phyloP scores from a whole-genome alignment of 1,140 invertebrate species.

The Lepidurus apus region DNA sequence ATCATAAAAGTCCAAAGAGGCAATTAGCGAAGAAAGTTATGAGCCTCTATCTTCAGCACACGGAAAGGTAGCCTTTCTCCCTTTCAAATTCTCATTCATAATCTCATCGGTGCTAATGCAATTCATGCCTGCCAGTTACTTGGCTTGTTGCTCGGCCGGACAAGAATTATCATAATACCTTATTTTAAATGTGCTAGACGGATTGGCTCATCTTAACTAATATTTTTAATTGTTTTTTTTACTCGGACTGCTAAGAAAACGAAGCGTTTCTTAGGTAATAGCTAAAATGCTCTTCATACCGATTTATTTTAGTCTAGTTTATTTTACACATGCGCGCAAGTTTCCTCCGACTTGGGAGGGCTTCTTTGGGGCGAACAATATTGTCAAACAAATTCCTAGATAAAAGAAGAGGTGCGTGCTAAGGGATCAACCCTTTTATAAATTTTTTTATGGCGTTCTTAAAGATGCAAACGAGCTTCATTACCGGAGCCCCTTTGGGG shows the following conservation, averaged over 20 bases:
- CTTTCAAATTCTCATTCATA: not conserved
- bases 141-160: not conserved
- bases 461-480: conserved; percentile 19
- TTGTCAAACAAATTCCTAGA: not conserved
- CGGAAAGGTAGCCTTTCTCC: not conserved
- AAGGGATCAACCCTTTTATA: not conserved
- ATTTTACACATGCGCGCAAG: not conserved
- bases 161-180: not conserved
- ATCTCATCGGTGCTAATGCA: not conserved
- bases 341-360: not conserved
- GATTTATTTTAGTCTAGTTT: not conserved
- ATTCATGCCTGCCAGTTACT: not conserved
- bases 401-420: not conserved
- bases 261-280: too few relatives aligned
- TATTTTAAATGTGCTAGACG: not conserved
- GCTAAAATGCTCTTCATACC: not conserved
- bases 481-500: not conserved
- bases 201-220: not conserved
- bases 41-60: not conserved
- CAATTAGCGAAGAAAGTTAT: conserved; percentile 16
- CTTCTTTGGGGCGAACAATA: not conserved
- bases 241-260: not conserved
- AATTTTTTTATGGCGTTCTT: not conserved
- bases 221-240: not conserved
- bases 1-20: conserved; percentile 16